Base-by-base conservation (phyloP, 2,888 invertebrate species). In the Endotricha flammealis region DNA sequence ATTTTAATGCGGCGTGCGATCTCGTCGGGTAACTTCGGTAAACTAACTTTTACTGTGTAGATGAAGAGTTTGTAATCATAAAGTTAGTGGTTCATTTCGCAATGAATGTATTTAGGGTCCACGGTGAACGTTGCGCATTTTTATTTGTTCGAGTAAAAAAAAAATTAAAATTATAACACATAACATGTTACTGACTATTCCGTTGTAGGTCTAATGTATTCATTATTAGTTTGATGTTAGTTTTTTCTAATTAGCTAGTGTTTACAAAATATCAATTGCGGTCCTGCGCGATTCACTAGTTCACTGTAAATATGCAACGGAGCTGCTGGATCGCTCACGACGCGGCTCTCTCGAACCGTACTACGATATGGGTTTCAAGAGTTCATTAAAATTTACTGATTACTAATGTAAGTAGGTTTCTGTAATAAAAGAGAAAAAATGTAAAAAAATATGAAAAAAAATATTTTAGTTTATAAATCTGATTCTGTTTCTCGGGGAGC, bases 221-320 rank as follows among this genome's bases (percentile, higher is more conserved):
- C 64, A 63, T 63, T 61, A 64, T 68, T 67, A 68, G 61, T 74
- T 76, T 73, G 64, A 75, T 76, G 73, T 76, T 75, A 78, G 78
- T 73, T 75, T 60, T 61, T 64, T 61, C 57, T 69, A 63, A 64
- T 66, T 68, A 73, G 69, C 66, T 75, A 79, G 71, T 57, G 59
- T 69, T 68, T 67, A 65, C 64, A 52, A 51, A 60, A 46, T 52
- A 56, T 48, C 57, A 51, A 60, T 62, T 55, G 56, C 44, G 41
- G 52, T 40, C 56, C 45, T 46, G 37, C 42, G 60, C 57, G 48
- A 48, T 53, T 50, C 43, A 44, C 37, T 41, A 12, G 37, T 46
- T 45, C 49, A 40, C 38, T 62, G 61, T 62, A 62, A 48, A 59
- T 60, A 57, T 24, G 38, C 31, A 35, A 36, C 45, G 45, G 48